Conservation (phyloP, 2,888 invertebrate genomes). For the Muscina levida region DNA sequence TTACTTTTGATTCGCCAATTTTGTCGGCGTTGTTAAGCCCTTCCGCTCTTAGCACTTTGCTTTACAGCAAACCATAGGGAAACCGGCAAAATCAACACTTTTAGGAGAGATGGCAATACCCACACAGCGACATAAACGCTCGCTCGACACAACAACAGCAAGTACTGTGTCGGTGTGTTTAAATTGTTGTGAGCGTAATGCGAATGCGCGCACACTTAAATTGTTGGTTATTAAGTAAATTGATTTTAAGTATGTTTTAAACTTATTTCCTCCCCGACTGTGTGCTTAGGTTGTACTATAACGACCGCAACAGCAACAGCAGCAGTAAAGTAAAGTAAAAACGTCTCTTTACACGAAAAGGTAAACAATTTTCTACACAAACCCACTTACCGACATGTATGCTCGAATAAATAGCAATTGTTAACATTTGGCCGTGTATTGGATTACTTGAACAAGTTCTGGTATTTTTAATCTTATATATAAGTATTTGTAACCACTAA, state of each 20-base stretch:
- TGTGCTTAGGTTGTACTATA: conserved; percentile 33
- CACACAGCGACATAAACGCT: too few species aligned
- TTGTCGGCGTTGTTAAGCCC: conserved; percentile 65
- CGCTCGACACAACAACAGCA: neutral
- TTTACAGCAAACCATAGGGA: neutral
- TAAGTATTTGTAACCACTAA: too few species aligned
- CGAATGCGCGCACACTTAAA: conserved; percentile 75
- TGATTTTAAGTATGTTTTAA: conserved; percentile 79
- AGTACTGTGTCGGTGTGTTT: conserved; percentile 8
- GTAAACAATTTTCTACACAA: conserved; percentile 58
- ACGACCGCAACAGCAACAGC: conserved; percentile 27
- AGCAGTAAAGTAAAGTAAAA: conserved; percentile 16
- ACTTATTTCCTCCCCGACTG: conserved; percentile 71
- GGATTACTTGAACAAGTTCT: conserved; percentile 29
- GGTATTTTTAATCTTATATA: too few species aligned
- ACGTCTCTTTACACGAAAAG: conserved; percentile 54
- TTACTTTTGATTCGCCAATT: conserved; percentile 65
- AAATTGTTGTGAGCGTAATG: conserved; percentile 57
- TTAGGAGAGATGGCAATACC: too few species aligned
- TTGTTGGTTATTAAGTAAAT: conserved; percentile 80
- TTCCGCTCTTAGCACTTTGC: conserved; percentile 63
- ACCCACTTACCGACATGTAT: conserved; percentile 47
- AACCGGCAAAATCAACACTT: neutral
- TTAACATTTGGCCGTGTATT: neutral
- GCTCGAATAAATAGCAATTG: conserved; percentile 40